Percentiles rank a stretch among this genome's conserved stretches.
Conservation (phyloP, 2,797 vertebrate species). For the Schizopygopsis malacanthus region DNA sequence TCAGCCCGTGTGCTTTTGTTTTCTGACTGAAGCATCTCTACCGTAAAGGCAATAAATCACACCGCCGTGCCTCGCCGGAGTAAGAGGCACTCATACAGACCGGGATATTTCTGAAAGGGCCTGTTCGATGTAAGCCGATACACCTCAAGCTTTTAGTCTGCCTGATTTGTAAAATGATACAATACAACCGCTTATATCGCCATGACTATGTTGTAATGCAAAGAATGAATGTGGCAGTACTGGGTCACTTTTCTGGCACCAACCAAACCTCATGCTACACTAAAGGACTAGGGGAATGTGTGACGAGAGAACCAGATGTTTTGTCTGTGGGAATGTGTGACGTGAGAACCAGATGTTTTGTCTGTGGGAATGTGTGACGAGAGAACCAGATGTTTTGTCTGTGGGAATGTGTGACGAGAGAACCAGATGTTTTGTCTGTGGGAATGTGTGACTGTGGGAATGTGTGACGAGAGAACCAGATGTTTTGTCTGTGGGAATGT, state of each 20-base stretch:
- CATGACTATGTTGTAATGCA: slow-evolving; percentile 16
- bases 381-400: no score
- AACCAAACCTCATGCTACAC: slow-evolving; percentile 40
- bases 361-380: neutral
- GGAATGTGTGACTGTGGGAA: no score
- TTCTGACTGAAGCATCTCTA: slow-evolving; percentile 56
- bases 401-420: no score
- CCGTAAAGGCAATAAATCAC: slow-evolving; percentile 65
- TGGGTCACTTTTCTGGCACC: slow-evolving; percentile 38
- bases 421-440: no score
- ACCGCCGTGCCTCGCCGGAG: slow-evolving; percentile 66
- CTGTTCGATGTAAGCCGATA: slow-evolving; percentile 21
- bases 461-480: no score
- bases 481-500: no score
- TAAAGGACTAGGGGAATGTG: slow-evolving; percentile 27
- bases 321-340: slow-evolving; percentile 10
- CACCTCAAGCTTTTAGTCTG: slow-evolving; percentile 40
- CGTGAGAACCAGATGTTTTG: slow-evolving; percentile 4
- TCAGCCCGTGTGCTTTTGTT: slow-evolving; percentile 13
- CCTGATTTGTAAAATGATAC: slow-evolving; percentile 22
- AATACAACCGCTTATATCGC: slow-evolving; percentile 3
- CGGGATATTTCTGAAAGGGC: slow-evolving; percentile 17
- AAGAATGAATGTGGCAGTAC: slow-evolving; percentile 22
- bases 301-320: slow-evolving; percentile 8
- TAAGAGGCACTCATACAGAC: slow-evolving; percentile 40